Evolutionary conservation across 2,797 vertebrate species (phyloP).

Genomic region (Threskiornis aethiopicus): DNA sequence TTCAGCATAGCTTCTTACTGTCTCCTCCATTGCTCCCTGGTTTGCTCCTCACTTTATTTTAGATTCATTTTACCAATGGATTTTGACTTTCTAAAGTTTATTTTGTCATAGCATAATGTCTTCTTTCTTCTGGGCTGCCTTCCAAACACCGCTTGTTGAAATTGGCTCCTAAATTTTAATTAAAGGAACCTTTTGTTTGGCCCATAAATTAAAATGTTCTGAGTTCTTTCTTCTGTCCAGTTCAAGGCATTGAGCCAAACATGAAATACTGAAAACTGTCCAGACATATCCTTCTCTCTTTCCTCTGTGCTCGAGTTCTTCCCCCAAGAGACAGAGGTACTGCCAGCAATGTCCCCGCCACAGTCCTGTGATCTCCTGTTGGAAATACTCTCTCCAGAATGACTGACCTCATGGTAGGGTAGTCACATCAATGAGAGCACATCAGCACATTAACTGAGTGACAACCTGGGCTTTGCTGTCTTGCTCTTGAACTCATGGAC

Average conservation of each 20-base stretch:
- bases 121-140: conserved; percentile 49
- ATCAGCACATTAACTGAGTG: neutral
- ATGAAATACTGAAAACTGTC: neutral
- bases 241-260: conserved; percentile 45
- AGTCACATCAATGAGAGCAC: neutral
- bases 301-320: neutral
- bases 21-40: neutral
- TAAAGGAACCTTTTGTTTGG: conserved; percentile 60
- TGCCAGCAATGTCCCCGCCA: neutral
- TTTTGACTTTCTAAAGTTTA: conserved; percentile 48
- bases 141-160: conserved; percentile 45
- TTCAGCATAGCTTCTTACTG: neutral
- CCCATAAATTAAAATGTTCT: conserved; percentile 65
- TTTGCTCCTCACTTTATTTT: conserved; percentile 14
- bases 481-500: neutral
- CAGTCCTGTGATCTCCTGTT: neutral
- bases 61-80: neutral
- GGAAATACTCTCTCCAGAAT: neutral
- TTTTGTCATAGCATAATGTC: conserved; percentile 52
- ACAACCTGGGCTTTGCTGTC: neutral
- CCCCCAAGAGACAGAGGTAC: neutral
- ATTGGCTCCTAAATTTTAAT: conserved; percentile 73
- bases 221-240: neutral
- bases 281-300: neutral
- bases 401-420: neutral